Evolutionary conservation across 2,797 vertebrate species (phyloP), one percentile per base, ranked within the genome.

Genomic region (Halcyon chelicuti): DNA sequence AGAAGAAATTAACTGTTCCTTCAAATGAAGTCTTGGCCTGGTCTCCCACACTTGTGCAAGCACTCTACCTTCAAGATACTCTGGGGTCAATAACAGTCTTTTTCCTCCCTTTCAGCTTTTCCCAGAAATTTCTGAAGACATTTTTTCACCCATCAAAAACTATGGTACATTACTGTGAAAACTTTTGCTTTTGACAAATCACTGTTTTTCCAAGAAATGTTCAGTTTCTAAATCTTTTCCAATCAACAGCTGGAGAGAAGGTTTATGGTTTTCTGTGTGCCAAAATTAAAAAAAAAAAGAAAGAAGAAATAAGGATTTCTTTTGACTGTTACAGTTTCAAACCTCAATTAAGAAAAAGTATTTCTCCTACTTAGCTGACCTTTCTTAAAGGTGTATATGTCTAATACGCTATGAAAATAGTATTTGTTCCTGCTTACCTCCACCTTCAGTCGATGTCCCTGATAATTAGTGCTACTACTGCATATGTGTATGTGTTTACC

Each of bases 291-390:
- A 49, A 19, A 85, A 86, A 85, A 80, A 20, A 81, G 17, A 18
- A 42, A 42, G 19, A 86, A 86, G 21, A 94, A 66, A 44, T 37
- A 55, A 12, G 31, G 35, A 61, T 70, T 95, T 74, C 54, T 82
- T 80, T 96, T 89, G 52, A 94, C 62, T 60, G 58, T 51, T 93
- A 74, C 7, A 35, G 25, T 65, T 88, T 70, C 84, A 94, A 90
- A 57, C 1, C 3, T 31, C 31, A 31, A 12, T 49, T 6, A 60
- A 49, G 78, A 33, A 33, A 28, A 71, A 10, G 54, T 12, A 52
- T 35, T 75, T 74, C 14, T 70, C 67, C 35, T 94, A 26, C 1
- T 83, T 28, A 49, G 71, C 55, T 72, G 42, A 70, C 28, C 40
- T 71, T 91, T 95, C 65, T 86, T 94, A 83, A 86, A 78, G 35